Evolutionary conservation across 2,113 vertebrate species (phyloP).

Genomic region (Syrrhaptes paradoxus): DNA sequence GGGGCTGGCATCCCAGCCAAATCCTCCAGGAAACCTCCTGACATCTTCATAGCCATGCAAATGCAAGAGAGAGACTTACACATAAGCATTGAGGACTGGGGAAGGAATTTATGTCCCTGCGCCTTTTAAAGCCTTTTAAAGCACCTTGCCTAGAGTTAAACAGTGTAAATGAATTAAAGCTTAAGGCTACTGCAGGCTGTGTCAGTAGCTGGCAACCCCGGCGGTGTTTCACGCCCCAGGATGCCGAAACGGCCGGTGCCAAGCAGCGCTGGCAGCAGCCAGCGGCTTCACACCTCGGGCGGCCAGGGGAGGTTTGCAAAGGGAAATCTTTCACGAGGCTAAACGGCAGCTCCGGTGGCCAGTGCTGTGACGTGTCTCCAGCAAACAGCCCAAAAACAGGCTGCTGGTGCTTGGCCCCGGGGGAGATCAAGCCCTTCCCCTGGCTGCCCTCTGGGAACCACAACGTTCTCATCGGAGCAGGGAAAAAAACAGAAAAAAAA

Average conservation of each 20-base stretch:
- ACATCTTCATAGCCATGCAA: background rate
- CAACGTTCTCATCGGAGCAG: background rate
- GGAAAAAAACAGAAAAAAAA: background rate
- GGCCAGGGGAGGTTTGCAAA: background rate
- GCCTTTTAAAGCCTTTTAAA: background rate
- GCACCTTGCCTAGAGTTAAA: background rate
- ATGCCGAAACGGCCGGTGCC: background rate
- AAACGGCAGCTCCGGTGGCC: accelerated
- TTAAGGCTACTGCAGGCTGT: background rate
- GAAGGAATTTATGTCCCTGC: background rate
- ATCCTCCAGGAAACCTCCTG: background rate
- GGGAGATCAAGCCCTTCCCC: background rate
- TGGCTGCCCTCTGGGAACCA: background rate
- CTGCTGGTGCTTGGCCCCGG: background rate
- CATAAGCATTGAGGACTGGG: background rate
- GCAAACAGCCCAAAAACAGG: background rate
- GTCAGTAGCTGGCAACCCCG: background rate
- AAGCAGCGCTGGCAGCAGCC: background rate
- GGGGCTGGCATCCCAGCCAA: background rate
- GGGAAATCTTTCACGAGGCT: background rate
- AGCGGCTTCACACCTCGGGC: background rate
- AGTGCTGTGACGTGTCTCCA: accelerated
- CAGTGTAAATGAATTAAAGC: background rate
- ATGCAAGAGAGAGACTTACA: background rate
- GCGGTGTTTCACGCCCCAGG: accelerated